Conservation (phyloP, 2,888 invertebrate species). For the Pheosia gnoma region DNA sequence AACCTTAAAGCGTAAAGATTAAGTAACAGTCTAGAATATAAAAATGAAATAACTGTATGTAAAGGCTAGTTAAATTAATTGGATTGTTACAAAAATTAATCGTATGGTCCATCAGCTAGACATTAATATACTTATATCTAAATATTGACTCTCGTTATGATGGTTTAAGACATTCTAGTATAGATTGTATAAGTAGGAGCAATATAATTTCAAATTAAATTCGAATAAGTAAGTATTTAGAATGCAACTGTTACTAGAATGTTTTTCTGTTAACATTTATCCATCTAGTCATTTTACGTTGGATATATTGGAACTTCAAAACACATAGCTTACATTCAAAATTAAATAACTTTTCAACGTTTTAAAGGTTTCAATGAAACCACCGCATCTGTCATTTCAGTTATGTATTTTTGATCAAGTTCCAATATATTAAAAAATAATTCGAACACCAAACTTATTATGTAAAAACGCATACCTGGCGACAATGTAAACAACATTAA, state of each 20-base stretch:
- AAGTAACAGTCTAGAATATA: slow-evolving; percentile 14
- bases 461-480: slow-evolving; percentile 82
- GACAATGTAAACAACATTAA: slow-evolving; percentile 85
- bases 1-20: background rate
- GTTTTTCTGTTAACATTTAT: slow-evolving; percentile 12
- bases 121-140: slow-evolving; percentile 32
- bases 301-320: slow-evolving; percentile 42
- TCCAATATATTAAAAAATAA: slow-evolving; percentile 47
- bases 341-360: background rate
- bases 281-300: slow-evolving; percentile 29
- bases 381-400: background rate
- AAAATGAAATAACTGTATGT: slow-evolving; percentile 6
- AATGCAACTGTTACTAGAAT: slow-evolving; percentile 15
- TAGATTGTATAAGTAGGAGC: slow-evolving; percentile 13
- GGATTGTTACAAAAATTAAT: slow-evolving; percentile 19
- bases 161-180: slow-evolving; percentile 11
- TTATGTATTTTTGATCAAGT: slow-evolving; percentile 13
- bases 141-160: slow-evolving; percentile 28
- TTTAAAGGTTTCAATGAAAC: slow-evolving; percentile 12
- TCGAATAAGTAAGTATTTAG: background rate
- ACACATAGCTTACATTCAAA: background rate
- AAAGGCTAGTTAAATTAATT: slow-evolving; percentile 25
- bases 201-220: background rate
- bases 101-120: slow-evolving; percentile 28
- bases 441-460: slow-evolving; percentile 67